Conservation (phyloP, 1,140 invertebrate species). For the Conus ventricosus region DNA sequence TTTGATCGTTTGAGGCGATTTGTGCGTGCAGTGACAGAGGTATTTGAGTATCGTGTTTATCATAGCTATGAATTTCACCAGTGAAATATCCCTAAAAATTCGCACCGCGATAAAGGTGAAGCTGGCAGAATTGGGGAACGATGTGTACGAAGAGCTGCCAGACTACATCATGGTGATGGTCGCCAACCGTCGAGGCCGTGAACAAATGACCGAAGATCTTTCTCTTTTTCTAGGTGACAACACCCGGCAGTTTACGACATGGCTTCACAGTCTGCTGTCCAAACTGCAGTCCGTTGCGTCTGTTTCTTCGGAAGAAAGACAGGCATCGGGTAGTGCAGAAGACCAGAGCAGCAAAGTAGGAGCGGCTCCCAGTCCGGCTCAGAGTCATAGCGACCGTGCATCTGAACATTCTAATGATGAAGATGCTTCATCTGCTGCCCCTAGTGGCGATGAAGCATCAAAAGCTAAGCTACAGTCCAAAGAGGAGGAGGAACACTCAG, state of each 20-base stretch:
- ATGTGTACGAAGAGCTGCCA: constrained; percentile 91
- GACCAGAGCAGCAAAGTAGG: background rate
- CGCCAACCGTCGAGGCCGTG: constrained; percentile 92
- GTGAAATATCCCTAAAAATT: constrained; percentile 66
- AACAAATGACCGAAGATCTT: constrained; percentile 94
- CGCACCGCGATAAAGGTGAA: constrained; percentile 94
- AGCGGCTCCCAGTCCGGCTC: background rate
- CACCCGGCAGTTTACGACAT: constrained; percentile 91
- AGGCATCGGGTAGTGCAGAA: background rate
- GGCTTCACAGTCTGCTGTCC: constrained; percentile 90
- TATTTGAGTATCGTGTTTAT: background rate
- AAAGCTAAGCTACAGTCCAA: background rate
- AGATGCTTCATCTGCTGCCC: background rate
- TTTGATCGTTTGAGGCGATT: background rate
- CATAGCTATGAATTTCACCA: constrained; percentile 59
- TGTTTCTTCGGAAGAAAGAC: background rate
- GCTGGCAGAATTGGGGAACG: constrained; percentile 90
- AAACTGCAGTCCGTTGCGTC: constrained; percentile 90
- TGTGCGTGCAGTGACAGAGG: background rate
- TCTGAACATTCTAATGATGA: background rate
- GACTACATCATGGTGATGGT: constrained; percentile 99
- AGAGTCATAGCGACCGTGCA: background rate
- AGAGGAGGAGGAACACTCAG: background rate
- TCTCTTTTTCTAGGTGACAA: constrained; percentile 90
- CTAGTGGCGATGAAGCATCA: background rate